Base-by-base conservation (phyloP, 2,888 invertebrate species). In the Acleris cristana region DNA sequence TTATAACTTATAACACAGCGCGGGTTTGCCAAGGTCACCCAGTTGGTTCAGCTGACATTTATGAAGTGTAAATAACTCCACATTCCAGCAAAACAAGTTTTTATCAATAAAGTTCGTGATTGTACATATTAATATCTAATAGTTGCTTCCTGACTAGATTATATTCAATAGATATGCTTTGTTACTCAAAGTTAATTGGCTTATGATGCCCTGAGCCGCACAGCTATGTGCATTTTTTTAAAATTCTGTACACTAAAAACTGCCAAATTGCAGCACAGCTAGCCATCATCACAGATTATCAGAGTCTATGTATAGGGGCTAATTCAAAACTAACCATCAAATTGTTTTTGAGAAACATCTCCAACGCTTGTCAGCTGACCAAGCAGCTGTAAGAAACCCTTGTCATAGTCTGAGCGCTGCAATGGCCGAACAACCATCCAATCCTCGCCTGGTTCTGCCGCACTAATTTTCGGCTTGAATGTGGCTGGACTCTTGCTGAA, bases 361-460 rank as follows among this genome's bases (percentile, higher is more conserved):
- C 98, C 99, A 19, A 98, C 97, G 70, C 94, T 93, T 2, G 98
- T 98, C 49, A 99, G 92, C 84, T 99, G 98, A 4, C 95, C 92
- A 12, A 99, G 90, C 59, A 98, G 89, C 76, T 96, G 94, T 63
- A 97, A 83, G 80, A 96, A 98, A 0, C 98, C 98, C 89, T 95
- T 96, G 74, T 97, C 96, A 85, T 95, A 98, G 82, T 98, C 98
- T 0, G 94, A 94, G 57, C 96, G 91, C 82, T 95, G 95, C 21
- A 98, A 90, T 0, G 98, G 97, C 73, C 98, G 94, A 30, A 98
- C 95, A 14, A 95, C 86, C 77, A 98, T 94, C 94, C 96, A 96
- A 19, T 94, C 84, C 76, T 96, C 96, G 2, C 97, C 97, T 0
- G 97, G 96, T 69, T 94, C 88, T 6, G 93, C 91, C 18, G 96